Evolutionary conservation across 2,888 invertebrate genomes (phyloP), one percentile per base, ranked within the genome.

Genomic region (Tipula lateralis): DNA sequence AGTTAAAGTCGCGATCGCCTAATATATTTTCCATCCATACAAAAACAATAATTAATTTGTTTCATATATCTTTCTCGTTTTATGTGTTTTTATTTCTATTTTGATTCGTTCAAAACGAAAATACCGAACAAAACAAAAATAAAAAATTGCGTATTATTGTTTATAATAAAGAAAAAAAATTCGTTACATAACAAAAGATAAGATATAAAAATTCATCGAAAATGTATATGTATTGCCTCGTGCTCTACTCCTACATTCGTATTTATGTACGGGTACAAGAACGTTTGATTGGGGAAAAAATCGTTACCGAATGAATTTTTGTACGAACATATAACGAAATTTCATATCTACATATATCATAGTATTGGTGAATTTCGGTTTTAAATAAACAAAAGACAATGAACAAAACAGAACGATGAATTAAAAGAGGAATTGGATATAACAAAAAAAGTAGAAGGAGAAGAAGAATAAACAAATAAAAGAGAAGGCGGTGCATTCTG

Each of bases 391-490:
- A 66, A 24, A 66, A n/a, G 9, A 2, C 19, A 12, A 4, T 24
- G 24, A 24, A 66, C 24, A 66, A 66, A 66, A 66, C 66, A 66
- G 12, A 66, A 66, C 44, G 44, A 44, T 16, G 16, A 24, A 66
- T 1, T 9, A 9, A 66, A 66, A 66, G 66, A 66, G 24, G 24
- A 66, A 66, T 66, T 66, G 24, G 66, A 24, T 66, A 66, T 24
- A 0, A 24, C 19, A 24, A 66, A 66, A 66, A 66, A 66, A 66
- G 66, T 66, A 66, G 66, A 66, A 66, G 66, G 66, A 66, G 66
- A 66, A 66, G 66, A 66, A 66, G 66, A 66, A 66, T 66, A 66
- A 66, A 66, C 66, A 66, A 66, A 66, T 66, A 66, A 66, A 66
- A 66, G 66, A 66, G 66, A 66, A 66, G 66, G 66, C 66, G 66